Percentiles rank a stretch among this genome's conserved stretches.
Evolutionary conservation across 1,140 invertebrate genomes (phyloP).

Genomic region (Uloborus diversus): DNA sequence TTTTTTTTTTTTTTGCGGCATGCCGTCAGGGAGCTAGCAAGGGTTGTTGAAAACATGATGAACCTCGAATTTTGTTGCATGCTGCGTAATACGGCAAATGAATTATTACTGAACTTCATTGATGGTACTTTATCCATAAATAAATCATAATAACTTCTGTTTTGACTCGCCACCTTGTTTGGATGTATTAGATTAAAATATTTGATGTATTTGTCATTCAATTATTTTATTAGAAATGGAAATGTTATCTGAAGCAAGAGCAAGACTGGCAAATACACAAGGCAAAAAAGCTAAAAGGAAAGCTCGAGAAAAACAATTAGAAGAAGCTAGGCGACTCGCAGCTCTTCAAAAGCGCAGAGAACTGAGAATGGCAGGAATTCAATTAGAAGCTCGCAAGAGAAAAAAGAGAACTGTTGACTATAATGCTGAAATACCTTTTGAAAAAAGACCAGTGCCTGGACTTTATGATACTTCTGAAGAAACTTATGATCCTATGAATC

Average conservation of each 20-base stretch:
- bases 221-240: conserved; percentile 93
- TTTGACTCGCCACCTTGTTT: no score
- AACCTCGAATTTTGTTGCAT: no score
- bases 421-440: conserved; percentile 97
- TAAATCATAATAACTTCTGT: no score
- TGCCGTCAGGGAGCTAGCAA: no score
- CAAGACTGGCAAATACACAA: conserved; percentile 97
- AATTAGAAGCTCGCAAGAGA: conserved; percentile 73
- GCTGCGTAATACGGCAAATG: no score
- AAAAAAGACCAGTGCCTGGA: conserved; percentile 88
- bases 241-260: conserved; percentile 98
- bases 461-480: conserved; percentile 95
- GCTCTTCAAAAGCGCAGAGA: conserved; percentile 96
- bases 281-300: conserved; percentile 99
- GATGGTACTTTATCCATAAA: no score
- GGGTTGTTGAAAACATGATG: no score
- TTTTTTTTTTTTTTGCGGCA: no score
- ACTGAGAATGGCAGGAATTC: conserved; percentile 96
- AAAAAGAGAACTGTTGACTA: conserved; percentile 93
- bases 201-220: no score
- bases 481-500: conserved; percentile 83
- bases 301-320: conserved; percentile 97
- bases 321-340: conserved; percentile 95
- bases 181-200: no score
- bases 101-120: no score